Evolutionary conservation across 2,888 invertebrate species (phyloP).

Genomic region (Harmothoe impar): DNA sequence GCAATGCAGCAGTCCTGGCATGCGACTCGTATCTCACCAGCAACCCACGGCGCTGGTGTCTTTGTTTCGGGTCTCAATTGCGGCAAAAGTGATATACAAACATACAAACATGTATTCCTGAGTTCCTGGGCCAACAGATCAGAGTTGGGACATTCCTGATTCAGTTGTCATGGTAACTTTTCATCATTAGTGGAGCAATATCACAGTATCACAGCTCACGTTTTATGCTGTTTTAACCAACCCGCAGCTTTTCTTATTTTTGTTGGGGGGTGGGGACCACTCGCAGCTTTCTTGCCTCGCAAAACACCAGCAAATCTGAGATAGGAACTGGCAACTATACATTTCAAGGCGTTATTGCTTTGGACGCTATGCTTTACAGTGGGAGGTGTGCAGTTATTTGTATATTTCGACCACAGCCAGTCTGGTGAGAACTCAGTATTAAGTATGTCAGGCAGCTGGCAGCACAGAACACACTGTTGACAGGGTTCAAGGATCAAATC

Average conservation of each 20-base stretch:
- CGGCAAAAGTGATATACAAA: slow-evolving; percentile 55
- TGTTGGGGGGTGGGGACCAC: not conserved
- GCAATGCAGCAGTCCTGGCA: not conserved
- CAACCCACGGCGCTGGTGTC: not conserved
- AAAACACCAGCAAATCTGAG: slow-evolving; percentile 13
- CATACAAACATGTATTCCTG: slow-evolving; percentile 63
- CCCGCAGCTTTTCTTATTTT: not conserved
- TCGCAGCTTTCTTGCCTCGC: not conserved
- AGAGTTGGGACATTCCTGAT: slow-evolving; percentile 62
- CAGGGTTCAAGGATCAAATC: slow-evolving; percentile 26
- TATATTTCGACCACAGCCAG: not conserved
- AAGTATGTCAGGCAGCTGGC: not conserved
- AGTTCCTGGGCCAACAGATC: slow-evolving; percentile 58
- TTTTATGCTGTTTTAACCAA: not conserved
- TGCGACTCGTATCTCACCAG: not conserved
- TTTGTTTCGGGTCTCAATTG: slow-evolving; percentile 9
- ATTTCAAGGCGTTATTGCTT: slow-evolving; percentile 31
- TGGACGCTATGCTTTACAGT: slow-evolving; percentile 2
- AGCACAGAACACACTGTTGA: not conserved
- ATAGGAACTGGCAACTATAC: slow-evolving; percentile 28
- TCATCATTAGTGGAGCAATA: slow-evolving; percentile 58
- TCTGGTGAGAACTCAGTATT: not conserved
- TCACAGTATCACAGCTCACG: slow-evolving; percentile 59
- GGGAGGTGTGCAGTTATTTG: not conserved
- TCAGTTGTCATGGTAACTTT: slow-evolving; percentile 56